These are phyloP conservation scores for Caenorhabditis wallacei DNA, from an alignment of 2,888 invertebrate species.

Conservation along the genomic window DNA sequence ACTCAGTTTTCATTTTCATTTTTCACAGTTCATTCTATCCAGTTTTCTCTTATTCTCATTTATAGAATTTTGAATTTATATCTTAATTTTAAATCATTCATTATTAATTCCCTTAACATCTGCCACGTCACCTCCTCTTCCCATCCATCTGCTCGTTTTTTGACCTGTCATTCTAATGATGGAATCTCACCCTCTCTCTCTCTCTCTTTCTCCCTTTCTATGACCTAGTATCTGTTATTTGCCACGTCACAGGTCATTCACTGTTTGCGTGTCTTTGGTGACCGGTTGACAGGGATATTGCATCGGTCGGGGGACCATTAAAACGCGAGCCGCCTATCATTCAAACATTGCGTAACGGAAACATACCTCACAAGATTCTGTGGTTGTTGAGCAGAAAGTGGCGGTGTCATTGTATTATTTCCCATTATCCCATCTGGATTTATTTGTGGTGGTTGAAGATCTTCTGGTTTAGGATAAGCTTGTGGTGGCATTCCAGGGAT, in stretches of 20 bases:
- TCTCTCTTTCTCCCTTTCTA: background rate
- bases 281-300: conserved; percentile 9
- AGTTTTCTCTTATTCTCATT: too few species aligned
- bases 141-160: conserved; percentile 21
- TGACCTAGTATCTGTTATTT: background rate
- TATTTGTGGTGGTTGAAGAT: background rate
- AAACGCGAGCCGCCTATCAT: conserved; percentile 31
- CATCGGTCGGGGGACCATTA: conserved; percentile 5
- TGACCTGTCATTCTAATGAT: conserved; percentile 24
- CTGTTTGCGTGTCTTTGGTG: conserved; percentile 5
- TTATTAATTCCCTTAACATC: conserved; percentile 1
- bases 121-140: conserved; percentile 32
- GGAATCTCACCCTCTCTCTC: background rate
- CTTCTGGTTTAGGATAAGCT: background rate
- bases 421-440: conserved; percentile 9
- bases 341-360: conserved; percentile 45
- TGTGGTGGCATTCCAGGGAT: background rate
- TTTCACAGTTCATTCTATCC: too few species aligned
- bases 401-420: conserved; percentile 28
- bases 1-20: too few species aligned
- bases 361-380: conserved; percentile 27
- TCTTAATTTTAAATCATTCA: too few species aligned
- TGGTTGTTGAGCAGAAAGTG: background rate
- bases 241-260: conserved; percentile 28
- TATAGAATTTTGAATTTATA: background rate